Percentiles rank a stretch among this genome's conserved stretches.
Conservation (phyloP, 2,888 invertebrate genomes). For the Pachydiplax longipennis region DNA sequence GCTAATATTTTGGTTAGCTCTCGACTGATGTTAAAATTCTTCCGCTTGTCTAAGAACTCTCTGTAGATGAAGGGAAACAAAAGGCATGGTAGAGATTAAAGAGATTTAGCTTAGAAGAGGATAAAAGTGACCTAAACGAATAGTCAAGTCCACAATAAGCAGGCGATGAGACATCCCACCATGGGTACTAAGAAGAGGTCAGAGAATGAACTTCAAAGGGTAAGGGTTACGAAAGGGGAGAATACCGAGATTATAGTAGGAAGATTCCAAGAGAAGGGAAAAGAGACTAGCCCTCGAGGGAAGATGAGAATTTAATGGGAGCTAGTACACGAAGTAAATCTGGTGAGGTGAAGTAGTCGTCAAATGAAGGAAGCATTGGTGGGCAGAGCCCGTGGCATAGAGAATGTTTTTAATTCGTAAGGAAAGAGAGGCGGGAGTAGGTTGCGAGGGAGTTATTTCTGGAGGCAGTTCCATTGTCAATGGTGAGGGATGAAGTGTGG, state of each 20-base stretch:
- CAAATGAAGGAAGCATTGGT: not conserved
- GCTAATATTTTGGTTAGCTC: too few species aligned
- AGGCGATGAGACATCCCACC: not conserved
- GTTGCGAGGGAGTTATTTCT: constrained; percentile 17
- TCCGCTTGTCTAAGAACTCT: too few species aligned
- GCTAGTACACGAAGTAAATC: too few species aligned
- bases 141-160: not conserved
- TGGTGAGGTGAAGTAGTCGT: not conserved
- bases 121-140: not conserved
- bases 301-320: not conserved
- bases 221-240: not conserved
- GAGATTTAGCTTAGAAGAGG: not conserved
- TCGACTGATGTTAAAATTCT: too few species aligned
- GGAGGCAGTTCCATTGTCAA: constrained; percentile 38
- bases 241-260: not conserved
- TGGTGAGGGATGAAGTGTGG: constrained; percentile 13
- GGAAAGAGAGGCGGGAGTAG: not conserved
- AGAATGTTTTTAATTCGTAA: not conserved
- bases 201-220: not conserved
- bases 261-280: not conserved
- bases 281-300: not conserved
- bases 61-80: not conserved
- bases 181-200: not conserved
- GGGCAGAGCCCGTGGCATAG: not conserved
- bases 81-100: not conserved